Conservation (phyloP, 2,113 vertebrate genomes). For the Orthochromis malagaraziensis region DNA sequence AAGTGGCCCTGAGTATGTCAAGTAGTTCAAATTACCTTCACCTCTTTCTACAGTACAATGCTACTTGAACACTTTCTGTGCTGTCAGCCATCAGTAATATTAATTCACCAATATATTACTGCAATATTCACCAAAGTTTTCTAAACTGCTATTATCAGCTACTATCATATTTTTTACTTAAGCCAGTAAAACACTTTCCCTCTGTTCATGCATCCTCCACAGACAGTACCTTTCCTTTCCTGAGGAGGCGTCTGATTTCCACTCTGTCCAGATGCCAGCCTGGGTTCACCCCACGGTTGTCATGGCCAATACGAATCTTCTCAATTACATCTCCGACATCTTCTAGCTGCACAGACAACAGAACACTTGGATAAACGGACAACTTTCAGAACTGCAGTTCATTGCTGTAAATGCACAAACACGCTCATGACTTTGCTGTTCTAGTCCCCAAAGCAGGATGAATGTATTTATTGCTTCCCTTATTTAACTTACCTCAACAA, state of each 20-base stretch:
- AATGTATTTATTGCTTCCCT: neutral
- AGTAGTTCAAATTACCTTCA: neutral
- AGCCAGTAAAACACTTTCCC: neutral
- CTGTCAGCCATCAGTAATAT: neutral
- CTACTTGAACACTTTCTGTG: neutral
- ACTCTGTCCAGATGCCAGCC: conserved; percentile 93
- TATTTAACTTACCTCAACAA: conserved; percentile 78
- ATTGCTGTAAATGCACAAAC: neutral
- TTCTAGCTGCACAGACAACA: conserved; percentile 74
- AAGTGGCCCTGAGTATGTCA: neutral
- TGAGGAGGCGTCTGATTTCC: conserved; percentile 84
- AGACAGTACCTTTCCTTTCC: conserved; percentile 84
- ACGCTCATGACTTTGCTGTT: neutral
- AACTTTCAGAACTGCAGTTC: neutral
- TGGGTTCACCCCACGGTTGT: conserved; percentile 80
- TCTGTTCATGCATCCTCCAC: neutral
- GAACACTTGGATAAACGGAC: neutral
- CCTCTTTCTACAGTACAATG: neutral
- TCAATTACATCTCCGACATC: conserved; percentile 91
- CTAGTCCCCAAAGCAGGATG: neutral
- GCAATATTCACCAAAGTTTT: neutral
- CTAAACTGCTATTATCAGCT: neutral
- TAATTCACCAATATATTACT: neutral
- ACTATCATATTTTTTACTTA: neutral
- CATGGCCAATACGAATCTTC: conserved; percentile 92